Evolutionary conservation across 2,797 vertebrate genomes (phyloP).

Genomic region (Parambassis ranga): DNA sequence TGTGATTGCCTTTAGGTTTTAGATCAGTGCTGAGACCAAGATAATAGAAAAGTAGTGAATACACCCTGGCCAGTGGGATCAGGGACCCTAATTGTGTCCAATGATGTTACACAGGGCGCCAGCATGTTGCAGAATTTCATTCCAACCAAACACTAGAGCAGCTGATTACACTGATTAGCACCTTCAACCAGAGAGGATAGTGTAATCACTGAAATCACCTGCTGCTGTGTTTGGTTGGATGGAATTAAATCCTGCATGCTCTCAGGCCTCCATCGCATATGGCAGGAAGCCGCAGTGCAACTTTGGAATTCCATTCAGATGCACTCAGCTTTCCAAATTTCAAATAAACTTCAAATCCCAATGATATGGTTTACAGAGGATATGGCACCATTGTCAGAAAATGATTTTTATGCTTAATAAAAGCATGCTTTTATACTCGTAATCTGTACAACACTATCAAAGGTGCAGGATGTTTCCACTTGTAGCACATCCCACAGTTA

Average conservation of each 20-base stretch:
- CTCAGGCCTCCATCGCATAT: conserved; percentile 14
- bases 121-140: conserved; percentile 12
- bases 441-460: too few relatives aligned
- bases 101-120: background rate
- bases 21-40: too few relatives aligned
- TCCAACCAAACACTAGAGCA: conserved; percentile 19
- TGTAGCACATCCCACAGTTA: background rate
- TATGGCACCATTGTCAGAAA: background rate
- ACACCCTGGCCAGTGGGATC: background rate
- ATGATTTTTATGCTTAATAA: background rate
- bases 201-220: conserved; percentile 48
- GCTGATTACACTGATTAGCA: conserved; percentile 47
- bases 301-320: background rate
- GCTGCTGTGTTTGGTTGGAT: conserved; percentile 34
- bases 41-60: background rate
- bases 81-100: background rate
- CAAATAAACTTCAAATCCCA: background rate
- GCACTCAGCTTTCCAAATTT: background rate
- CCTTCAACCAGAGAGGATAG: conserved; percentile 28
- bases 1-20: too few relatives aligned
- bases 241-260: conserved; percentile 16
- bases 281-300: conserved; percentile 6
- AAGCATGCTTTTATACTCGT: background rate
- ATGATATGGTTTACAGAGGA: background rate
- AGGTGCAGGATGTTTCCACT: background rate